phyloP scores from a whole-genome alignment of 2,797 vertebrate species.

The Spinibarbus caldwelli region DNA sequence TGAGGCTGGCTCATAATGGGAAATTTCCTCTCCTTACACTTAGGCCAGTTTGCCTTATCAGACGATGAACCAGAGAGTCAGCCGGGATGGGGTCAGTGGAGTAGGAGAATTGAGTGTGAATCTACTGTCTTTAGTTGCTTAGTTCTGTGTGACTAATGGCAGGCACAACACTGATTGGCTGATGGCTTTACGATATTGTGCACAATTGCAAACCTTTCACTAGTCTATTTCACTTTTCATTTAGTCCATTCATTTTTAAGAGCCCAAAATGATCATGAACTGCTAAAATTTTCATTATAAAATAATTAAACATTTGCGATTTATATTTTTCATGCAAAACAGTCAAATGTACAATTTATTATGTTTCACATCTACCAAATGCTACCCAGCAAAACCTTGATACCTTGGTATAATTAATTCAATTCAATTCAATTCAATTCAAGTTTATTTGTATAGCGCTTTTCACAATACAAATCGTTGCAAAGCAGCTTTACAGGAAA shows the following conservation, averaged over 20 bases:
- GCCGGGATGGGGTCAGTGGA: conserved; percentile 46
- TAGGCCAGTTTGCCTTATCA: conserved; percentile 68
- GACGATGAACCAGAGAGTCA: conserved; percentile 53
- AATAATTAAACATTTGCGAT: background rate
- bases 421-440: too few relatives aligned
- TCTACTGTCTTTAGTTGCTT: background rate
- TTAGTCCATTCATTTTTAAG: background rate
- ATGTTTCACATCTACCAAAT: background rate
- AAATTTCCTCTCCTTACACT: conserved; percentile 70
- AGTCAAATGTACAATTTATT: background rate
- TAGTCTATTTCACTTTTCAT: background rate
- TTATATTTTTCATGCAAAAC: background rate
- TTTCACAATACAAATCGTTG: too few relatives aligned
- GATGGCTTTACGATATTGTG: background rate
- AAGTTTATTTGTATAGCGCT: too few relatives aligned
- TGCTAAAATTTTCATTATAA: background rate
- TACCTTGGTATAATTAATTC: background rate
- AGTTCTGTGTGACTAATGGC: background rate
- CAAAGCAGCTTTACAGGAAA: too few relatives aligned
- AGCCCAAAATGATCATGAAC: background rate
- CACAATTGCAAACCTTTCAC: background rate
- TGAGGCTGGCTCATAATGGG: conserved; percentile 62
- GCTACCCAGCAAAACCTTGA: background rate
- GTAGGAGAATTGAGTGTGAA: background rate
- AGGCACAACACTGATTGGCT: background rate